phyloP scores from a whole-genome alignment of 2,888 invertebrate genomes.

The Helobdella robusta region DNA sequence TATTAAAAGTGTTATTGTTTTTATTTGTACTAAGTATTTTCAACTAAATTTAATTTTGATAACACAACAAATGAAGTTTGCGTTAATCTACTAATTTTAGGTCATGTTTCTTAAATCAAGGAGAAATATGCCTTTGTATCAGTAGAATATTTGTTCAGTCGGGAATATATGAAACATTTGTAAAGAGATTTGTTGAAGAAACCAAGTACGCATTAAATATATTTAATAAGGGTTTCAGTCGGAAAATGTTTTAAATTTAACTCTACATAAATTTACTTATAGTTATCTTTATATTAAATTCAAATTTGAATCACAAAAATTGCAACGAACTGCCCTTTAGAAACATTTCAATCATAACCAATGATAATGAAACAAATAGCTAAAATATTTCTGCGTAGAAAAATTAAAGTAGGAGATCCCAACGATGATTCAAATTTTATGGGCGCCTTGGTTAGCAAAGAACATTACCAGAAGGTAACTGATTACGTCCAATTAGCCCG shows the following conservation, averaged over 20 bases:
- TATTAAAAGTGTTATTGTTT: background rate
- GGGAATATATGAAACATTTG: conserved; percentile 50
- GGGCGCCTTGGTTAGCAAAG: conserved; percentile 52
- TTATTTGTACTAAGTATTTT: background rate
- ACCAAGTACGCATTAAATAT: conserved; percentile 41
- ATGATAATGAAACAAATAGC: no score
- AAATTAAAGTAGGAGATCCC: conserved; percentile 50
- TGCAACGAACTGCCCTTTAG: no score
- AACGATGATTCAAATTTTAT: conserved; percentile 42
- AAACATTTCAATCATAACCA: no score
- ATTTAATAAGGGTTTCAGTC: background rate
- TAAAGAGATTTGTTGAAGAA: conserved; percentile 46
- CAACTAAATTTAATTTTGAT: background rate
- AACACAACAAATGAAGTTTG: background rate
- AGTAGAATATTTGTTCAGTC: conserved; percentile 54
- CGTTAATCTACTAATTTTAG: conserved; percentile 41
- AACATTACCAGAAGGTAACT: conserved; percentile 52
- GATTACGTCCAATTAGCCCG: conserved; percentile 49
- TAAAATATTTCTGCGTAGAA: conserved; percentile 40
- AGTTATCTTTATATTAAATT: no score
- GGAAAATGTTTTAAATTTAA: no score
- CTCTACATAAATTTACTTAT: no score
- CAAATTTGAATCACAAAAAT: no score
- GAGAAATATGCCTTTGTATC: conserved; percentile 56
- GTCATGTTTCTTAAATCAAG: conserved; percentile 54